A percentile compares a stretch with the other conserved stretches of the same genome.
Evolutionary conservation across 2,797 vertebrate genomes (phyloP).

Genomic region (Myripristis murdjan): DNA sequence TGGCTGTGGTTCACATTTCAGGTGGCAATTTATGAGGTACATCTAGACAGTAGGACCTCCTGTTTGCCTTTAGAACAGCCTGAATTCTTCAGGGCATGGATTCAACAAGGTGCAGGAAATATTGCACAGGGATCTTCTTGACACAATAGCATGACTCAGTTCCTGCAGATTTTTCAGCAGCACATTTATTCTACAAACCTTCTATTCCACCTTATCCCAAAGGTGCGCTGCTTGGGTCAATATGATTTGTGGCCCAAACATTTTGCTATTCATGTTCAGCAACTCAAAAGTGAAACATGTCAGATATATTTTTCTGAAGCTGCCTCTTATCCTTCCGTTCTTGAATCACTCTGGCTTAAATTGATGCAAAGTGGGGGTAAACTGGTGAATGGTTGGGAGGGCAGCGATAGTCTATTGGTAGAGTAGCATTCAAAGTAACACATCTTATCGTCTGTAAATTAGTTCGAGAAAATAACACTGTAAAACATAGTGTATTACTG

Average conservation of each 20-base stretch:
- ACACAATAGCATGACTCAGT: constrained; percentile 4
- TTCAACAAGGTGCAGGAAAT: constrained; percentile 21
- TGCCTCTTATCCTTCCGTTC: neutral
- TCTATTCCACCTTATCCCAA: constrained; percentile 20
- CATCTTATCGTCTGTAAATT: constrained; percentile 48
- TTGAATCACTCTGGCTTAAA: neutral
- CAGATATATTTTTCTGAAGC: too few relatives aligned
- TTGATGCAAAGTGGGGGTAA: neutral
- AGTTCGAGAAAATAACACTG: constrained; percentile 41
- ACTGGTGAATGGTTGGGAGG: neutral
- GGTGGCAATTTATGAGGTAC: constrained; percentile 9
- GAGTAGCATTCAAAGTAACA: constrained; percentile 26
- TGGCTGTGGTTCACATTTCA: constrained; percentile 10
- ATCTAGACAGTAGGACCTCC: neutral
- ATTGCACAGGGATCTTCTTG: constrained; percentile 19
- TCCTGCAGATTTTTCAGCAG: constrained; percentile 25
- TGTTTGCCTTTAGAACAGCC: neutral
- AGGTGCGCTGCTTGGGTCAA: constrained; percentile 22
- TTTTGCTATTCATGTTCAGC: neutral
- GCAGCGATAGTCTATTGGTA: neutral
- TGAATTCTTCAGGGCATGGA: constrained; percentile 7
- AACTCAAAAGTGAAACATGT: neutral
- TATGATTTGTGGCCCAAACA: constrained; percentile 22
- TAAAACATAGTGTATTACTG: constrained; percentile 6
- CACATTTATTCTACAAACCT: constrained; percentile 12